A percentile compares a stretch with the other conserved stretches of the same genome.
These are phyloP conservation scores for Xenops minutus DNA, from an alignment of 2,797 vertebrate genomes.

Conservation along the genomic window DNA sequence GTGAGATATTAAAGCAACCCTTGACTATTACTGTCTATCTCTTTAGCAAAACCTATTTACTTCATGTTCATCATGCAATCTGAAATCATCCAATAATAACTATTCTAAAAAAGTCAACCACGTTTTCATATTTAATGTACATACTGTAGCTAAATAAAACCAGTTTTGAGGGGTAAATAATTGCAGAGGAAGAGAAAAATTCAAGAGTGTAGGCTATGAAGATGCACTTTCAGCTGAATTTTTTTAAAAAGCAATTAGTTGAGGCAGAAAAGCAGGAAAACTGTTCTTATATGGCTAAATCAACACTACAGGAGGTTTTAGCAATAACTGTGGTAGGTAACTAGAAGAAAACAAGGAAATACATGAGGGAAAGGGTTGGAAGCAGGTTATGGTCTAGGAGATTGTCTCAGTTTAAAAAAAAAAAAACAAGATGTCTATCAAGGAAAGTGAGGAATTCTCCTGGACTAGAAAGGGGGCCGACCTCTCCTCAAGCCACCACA, in stretches of 20 bases:
- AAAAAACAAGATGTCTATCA: too few species aligned
- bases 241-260: constrained; percentile 39
- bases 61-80: constrained; percentile 50
- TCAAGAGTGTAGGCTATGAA: constrained; percentile 62
- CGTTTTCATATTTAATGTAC: constrained; percentile 60
- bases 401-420: neutral
- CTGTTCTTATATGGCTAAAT: constrained; percentile 22
- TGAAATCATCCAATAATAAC: constrained; percentile 62
- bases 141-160: constrained; percentile 65
- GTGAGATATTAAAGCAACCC: neutral
- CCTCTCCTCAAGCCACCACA: too few species aligned
- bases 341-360: neutral
- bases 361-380: neutral
- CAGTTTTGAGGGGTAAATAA: constrained; percentile 63
- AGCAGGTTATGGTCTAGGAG: neutral
- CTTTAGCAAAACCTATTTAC: constrained; percentile 23
- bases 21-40: constrained; percentile 27
- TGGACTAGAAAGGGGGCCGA: too few species aligned
- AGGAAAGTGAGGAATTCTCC: too few species aligned
- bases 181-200: constrained; percentile 66
- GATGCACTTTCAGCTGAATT: constrained; percentile 64
- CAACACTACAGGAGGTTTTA: neutral
- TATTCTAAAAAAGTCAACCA: constrained; percentile 56
- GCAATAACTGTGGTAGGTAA: neutral
- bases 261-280: constrained; percentile 43